Evolutionary conservation across 2,113 vertebrate genomes (phyloP), one percentile per base, ranked within the genome.

Genomic region (Prochilodus magdalenae): DNA sequence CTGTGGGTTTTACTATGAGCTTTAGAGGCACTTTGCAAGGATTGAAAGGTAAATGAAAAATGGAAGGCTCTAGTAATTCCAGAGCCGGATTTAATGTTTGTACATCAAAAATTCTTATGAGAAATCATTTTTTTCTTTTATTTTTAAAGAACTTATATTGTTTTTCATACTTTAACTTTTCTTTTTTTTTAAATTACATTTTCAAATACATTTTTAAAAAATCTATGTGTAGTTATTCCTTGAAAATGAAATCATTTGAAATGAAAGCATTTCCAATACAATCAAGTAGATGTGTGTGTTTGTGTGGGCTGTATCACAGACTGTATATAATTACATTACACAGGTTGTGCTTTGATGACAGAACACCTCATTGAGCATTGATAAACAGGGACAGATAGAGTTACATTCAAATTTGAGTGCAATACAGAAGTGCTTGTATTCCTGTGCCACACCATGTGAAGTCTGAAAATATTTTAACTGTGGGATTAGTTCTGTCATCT

Each of bases 31-130:
- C 16, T 36, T 29, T 18, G 13, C 15, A 44, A 40, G 67, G 16
- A 47, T 30, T 8, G 55, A 62, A 62, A 18, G 76, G 76, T 8
- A 36, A 14, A 13, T 27, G 13, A 47, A 70, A 77, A 36, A 36
- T 15, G 5, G 20, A 49, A 73, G 53, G 5, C 15, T 18, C 26
- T 26, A 60, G 26, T 73, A 75, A 75, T 44, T 47, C 53, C 71
- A 65, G 40, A 76, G 20, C 33, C 36, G 18, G 29, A 60, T 60
- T 36, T 1, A 10, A 83, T 75, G 57, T 65, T 36, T 63, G 59
- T 40, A n/a, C 16, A 22, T 6, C n/a, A 72, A 55, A 22, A 10
- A 65, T n/a, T n/a, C n/a, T n/a, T n/a, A n/a, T n/a, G n/a, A n/a
- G n/a, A n/a, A n/a, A n/a, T n/a, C n/a, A n/a, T n/a, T n/a, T n/a